Conservation (phyloP, 1,140 invertebrate genomes). For the Apis dorsata region DNA sequence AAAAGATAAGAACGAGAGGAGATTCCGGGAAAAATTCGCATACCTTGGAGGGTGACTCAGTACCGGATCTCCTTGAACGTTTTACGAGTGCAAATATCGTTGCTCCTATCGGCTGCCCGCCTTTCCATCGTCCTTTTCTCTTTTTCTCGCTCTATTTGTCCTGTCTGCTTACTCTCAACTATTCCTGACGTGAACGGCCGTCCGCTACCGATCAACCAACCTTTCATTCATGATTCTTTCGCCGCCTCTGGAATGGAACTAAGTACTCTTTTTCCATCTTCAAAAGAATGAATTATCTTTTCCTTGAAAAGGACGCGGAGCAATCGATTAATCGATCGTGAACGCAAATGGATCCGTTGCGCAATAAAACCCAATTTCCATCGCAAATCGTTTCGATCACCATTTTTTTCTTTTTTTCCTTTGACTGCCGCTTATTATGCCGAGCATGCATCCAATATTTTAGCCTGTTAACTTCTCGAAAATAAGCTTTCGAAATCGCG, state of each 20-base stretch:
- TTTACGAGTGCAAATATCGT: slow-evolving; percentile 61
- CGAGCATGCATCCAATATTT: not conserved
- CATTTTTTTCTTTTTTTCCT: slow-evolving; percentile 45
- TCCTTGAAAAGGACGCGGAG: slow-evolving; percentile 63
- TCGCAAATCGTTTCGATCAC: slow-evolving; percentile 12
- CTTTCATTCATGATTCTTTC: slow-evolving; percentile 70
- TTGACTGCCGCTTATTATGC: not conserved
- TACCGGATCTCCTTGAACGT: slow-evolving; percentile 72
- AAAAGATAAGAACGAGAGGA: slow-evolving; percentile 49
- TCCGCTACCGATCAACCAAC: slow-evolving; percentile 48
- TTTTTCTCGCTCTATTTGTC: slow-evolving; percentile 53
- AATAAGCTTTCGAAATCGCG: slow-evolving; percentile 52
- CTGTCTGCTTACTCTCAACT: slow-evolving; percentile 35
- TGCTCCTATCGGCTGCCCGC: slow-evolving; percentile 39
- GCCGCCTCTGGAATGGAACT: slow-evolving; percentile 43
- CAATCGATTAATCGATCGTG: slow-evolving; percentile 26
- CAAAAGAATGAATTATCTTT: slow-evolving; percentile 46
- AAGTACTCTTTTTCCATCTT: slow-evolving; percentile 31
- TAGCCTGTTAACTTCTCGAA: slow-evolving; percentile 19
- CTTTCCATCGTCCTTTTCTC: slow-evolving; percentile 41
- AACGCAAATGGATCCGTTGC: slow-evolving; percentile 38
- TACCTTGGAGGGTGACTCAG: slow-evolving; percentile 64
- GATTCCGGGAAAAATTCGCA: slow-evolving; percentile 66
- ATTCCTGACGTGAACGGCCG: slow-evolving; percentile 14
- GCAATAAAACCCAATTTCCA: slow-evolving; percentile 53